Evolutionary conservation across 1,140 invertebrate genomes (phyloP), one percentile per base, ranked within the genome.

Genomic region (Lepidurus apus): DNA sequence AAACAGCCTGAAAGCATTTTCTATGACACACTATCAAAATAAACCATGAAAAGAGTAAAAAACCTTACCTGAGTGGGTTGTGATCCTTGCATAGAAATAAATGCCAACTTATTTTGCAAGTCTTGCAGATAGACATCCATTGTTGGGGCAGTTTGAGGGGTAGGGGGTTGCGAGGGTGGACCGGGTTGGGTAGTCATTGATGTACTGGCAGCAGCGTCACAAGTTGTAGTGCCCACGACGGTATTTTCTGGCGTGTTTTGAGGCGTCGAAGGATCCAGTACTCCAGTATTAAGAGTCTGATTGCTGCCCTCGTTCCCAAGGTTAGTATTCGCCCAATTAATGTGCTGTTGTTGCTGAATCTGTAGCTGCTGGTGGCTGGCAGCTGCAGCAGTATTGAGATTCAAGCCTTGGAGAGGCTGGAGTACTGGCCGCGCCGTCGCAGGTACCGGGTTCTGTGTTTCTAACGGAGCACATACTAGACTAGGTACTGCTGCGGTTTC

Each of bases 101-200:
- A 87, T 21, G 88, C 87, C 11, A 90, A 79, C 82, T 89, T 89
- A 75, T 90, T 88, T 80, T 90, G 89, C 9, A 90, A 84, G 80
- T 85, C 87, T 81, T 88, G 86, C 85, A 90, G 87, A 74, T 90
- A 89, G 0, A 85, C 82, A 75, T 90, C 89, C 80, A 89, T 88
- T 17, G 82, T 83, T 76, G 86, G 86, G 75, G 85, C 84, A 42
- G 83, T 82, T 80, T 89, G 87, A 7, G 89, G 89, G 0, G 89
- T 90, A 7, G 88, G 86, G 21, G 88, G 88, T 82, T 90, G 88
- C 81, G 53, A 76, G 43, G 24, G 75, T 9, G 45, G 13, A 42
- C 26, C 34, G 24, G 26, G 8, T 65, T 42, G 73, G 75, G 21
- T 77, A n/a, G 75, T 24, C 73, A 74, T 74, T 42, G 78, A 74